Evolutionary conservation across 1,140 invertebrate species (phyloP).

Genomic region (Drosophila asahinai): DNA sequence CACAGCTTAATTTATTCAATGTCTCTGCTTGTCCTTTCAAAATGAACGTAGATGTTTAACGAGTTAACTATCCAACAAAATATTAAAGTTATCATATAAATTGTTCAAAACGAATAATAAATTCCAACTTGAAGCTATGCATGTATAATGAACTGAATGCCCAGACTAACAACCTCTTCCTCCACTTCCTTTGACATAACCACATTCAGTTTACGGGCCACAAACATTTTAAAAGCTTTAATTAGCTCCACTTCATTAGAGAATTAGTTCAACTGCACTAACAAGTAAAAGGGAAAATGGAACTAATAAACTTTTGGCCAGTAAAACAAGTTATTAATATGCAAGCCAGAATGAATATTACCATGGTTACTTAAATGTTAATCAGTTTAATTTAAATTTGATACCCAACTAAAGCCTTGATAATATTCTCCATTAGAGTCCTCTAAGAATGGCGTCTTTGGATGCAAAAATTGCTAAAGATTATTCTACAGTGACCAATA

Average conservation of each 20-base stretch:
- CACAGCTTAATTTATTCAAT: not conserved
- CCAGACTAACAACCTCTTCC: not conserved
- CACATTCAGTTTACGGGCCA: not conserved
- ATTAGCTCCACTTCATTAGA: conserved; percentile 32
- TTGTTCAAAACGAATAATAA: not conserved
- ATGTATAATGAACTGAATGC: conserved; percentile 1
- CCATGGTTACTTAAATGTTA: not conserved
- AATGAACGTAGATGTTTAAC: too few relatives aligned
- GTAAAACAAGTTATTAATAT: not conserved
- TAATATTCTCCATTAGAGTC: not conserved
- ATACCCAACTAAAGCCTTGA: not conserved
- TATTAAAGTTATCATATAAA: not conserved
- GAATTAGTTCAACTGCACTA: conserved; percentile 12
- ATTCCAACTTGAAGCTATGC: not conserved
- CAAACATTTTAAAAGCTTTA: conserved; percentile 12
- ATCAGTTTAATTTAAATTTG: not conserved
- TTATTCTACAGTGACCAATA: not conserved
- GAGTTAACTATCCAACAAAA: not conserved
- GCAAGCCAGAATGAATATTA: not conserved
- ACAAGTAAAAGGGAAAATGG: not conserved
- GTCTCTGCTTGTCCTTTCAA: too few relatives aligned
- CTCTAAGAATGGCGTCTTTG: too few relatives aligned
- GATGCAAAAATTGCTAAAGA: not conserved
- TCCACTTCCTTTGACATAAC: not conserved
- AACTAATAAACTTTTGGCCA: not conserved